Conservation (phyloP, 2,113 vertebrate species). For the Pycnonotus jocosus region DNA sequence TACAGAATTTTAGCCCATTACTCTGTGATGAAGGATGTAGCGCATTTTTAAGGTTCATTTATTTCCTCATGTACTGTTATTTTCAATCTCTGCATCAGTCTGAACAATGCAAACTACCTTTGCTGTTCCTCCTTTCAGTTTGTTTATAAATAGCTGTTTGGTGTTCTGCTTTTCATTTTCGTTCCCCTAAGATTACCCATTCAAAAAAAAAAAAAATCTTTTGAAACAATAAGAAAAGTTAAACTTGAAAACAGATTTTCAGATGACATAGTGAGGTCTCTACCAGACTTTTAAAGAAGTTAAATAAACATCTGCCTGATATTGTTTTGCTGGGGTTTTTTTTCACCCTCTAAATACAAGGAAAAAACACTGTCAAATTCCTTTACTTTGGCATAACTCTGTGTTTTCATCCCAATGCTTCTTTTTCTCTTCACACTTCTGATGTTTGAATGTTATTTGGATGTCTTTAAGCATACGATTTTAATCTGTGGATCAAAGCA, state of each 20-base stretch:
- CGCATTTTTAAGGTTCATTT: conserved; percentile 23
- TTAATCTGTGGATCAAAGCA: background rate
- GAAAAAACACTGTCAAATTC: background rate
- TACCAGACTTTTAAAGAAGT: background rate
- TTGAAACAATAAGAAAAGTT: background rate
- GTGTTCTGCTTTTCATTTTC: background rate
- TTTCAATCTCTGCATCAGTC: background rate
- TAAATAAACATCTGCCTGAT: background rate
- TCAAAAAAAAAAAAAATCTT: background rate
- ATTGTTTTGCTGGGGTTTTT: background rate
- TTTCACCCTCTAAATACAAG: background rate
- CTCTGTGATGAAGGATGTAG: background rate
- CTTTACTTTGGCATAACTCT: background rate
- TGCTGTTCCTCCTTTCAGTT: background rate
- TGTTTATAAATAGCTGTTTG: background rate
- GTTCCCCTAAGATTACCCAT: background rate
- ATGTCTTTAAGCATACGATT: background rate
- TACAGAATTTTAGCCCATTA: background rate
- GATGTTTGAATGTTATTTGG: background rate
- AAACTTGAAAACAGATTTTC: background rate
- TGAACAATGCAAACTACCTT: background rate
- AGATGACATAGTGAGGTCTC: background rate
- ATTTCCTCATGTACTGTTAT: background rate
- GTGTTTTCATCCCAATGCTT: background rate
- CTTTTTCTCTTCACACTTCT: background rate